A percentile compares a stretch with the other conserved stretches of the same genome.
Conservation (phyloP, 2,113 vertebrate species). For the Eurystomus gularis region DNA sequence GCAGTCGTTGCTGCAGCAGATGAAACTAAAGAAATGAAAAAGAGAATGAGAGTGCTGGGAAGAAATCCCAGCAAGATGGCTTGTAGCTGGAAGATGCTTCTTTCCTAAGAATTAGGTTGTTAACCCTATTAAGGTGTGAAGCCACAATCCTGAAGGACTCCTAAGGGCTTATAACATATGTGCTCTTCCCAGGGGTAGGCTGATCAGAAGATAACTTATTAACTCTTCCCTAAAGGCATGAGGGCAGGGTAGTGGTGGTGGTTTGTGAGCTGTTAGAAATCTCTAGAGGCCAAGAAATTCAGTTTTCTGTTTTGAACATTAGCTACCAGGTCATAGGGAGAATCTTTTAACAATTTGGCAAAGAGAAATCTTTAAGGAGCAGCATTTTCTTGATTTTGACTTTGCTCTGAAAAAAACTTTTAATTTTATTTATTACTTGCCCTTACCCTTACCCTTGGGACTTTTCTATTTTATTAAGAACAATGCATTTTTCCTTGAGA, state of each 20-base stretch:
- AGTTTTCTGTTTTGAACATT: not conserved
- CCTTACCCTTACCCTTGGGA: not conserved
- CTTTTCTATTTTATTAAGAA: not conserved
- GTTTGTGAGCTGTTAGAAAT: not conserved
- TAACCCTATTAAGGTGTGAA: not conserved
- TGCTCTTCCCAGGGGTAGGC: not conserved
- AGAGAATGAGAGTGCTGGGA: not conserved
- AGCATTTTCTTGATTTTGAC: not conserved
- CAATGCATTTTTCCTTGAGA: not conserved
- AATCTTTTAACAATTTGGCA: not conserved
- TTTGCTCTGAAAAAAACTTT: not conserved
- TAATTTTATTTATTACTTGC: not conserved
- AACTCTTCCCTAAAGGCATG: not conserved
- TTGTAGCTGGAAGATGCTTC: not conserved
- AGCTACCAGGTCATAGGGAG: not conserved
- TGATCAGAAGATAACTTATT: not conserved
- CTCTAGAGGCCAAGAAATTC: not conserved
- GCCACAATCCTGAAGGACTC: not conserved
- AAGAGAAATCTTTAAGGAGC: not conserved
- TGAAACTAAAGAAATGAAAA: not conserved
- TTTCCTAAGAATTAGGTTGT: not conserved
- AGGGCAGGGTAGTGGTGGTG: fast-evolving
- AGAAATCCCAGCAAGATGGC: not conserved
- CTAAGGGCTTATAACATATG: not conserved
- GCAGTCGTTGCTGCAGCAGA: not conserved